Conservation (phyloP, 2,797 vertebrate genomes). For the Lophura swinhoii region DNA sequence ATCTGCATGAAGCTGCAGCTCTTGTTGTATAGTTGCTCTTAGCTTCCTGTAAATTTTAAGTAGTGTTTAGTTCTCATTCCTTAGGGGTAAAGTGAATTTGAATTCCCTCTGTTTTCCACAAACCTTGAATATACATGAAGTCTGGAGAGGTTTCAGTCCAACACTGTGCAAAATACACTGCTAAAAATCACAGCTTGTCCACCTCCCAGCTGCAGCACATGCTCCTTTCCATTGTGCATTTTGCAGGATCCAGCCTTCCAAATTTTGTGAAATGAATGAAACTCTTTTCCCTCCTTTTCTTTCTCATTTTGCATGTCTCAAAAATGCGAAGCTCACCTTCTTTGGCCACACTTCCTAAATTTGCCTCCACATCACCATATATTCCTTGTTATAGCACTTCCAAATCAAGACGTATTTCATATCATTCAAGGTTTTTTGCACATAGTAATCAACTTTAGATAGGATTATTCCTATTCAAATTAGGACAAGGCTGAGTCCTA, state of each 20-base stretch:
- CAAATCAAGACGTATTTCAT: not conserved
- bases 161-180: fast-evolving
- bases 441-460: not conserved
- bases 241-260: not conserved
- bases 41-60: not conserved
- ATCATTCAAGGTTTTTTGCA: not conserved
- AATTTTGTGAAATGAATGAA: not conserved
- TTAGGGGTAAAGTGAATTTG: not conserved
- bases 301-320: fast-evolving
- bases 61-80: fast-evolving
- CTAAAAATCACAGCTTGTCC: not conserved
- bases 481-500: not conserved
- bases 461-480: not conserved
- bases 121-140: not conserved
- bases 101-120: not conserved
- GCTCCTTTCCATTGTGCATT: not conserved
- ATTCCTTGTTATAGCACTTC: not conserved
- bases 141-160: not conserved
- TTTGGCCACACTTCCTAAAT: not conserved
- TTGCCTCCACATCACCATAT: not conserved
- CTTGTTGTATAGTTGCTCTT: not conserved
- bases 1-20: not conserved
- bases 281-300: not conserved
- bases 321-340: not conserved
- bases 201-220: not conserved